Base-by-base conservation (phyloP, 2,797 vertebrate species). In the Glossophaga mutica region DNA sequence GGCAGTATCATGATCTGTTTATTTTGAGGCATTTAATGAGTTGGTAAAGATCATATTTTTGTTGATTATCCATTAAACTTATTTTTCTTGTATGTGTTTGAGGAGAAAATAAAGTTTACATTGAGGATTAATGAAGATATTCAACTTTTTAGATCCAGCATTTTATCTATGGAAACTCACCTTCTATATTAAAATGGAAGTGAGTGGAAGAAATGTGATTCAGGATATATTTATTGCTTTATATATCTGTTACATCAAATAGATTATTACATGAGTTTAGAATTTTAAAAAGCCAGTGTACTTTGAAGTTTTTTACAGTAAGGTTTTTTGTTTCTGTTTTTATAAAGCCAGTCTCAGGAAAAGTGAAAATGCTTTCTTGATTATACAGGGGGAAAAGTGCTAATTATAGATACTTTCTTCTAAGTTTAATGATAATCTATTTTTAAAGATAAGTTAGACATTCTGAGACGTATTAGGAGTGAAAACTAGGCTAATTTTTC, bases 161-260 rank as follows among this genome's bases (percentile, higher is more conserved):
- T 93, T 81, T 85, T 91, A n/a, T 93, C 57, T 71, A 0, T 92
- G 50, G 24, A 83, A 78, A 73, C 16, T 87, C 22, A 92, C 4
- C 34, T 89, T 88, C 91, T 59, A 90, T 95, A 82, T 95, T 89
- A 95, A 93, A 97, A 87, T 93, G n/a, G 32, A 95, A 82, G 26
- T 90, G 57, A 83, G 32, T 91, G 19, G 9, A 86, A 22, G 70
- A 91, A 91, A 46, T 87, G 24, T 19, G 32, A 77, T 73, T 91
- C 57, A 62, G 65, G 82, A 96, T 82, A 52, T 81, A 88, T 55
- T 71, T 86, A 87, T 87, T 96, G 24, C 32, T 93, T 65, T 88
- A 39, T 95, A 15, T 90, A 52, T 88, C 15, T 92, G 65, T 37
- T 81, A 44, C 34, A 65, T 87, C 57, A 74, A 73, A 5, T 92